A percentile compares a stretch with the other conserved stretches of the same genome.
phyloP scores from a whole-genome alignment of 2,797 vertebrate genomes.

The Schizopygopsis malacanthus region DNA sequence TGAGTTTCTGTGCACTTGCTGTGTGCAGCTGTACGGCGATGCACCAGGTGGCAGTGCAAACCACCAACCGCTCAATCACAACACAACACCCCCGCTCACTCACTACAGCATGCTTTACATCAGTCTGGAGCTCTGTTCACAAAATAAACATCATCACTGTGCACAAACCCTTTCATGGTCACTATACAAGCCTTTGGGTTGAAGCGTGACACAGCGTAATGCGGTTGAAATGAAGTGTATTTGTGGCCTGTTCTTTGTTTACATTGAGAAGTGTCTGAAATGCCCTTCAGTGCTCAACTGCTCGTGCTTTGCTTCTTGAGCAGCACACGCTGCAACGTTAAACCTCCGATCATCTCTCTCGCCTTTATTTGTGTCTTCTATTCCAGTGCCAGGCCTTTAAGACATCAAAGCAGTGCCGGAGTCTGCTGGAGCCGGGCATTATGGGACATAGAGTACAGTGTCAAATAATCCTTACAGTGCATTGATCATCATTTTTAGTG shows the following conservation, averaged over 20 bases:
- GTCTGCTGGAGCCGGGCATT: constrained; percentile 18
- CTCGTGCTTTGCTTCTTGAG: constrained; percentile 14
- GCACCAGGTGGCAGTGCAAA: constrained; percentile 30
- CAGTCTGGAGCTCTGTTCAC: constrained; percentile 3
- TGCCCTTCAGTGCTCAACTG: constrained; percentile 8
- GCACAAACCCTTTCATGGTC: not conserved
- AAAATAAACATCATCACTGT: constrained; percentile 9
- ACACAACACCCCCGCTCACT: constrained; percentile 17
- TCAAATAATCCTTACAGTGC: not conserved
- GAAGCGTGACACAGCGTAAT: not conserved
- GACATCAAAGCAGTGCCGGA: not conserved
- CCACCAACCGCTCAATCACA: not conserved
- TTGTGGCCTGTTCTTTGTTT: constrained; percentile 33
- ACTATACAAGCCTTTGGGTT: not conserved
- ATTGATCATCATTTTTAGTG: not conserved
- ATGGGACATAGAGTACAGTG: constrained; percentile 16
- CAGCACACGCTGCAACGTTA: no score
- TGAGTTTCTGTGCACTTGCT: not conserved
- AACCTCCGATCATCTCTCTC: not conserved
- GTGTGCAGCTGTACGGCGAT: not conserved
- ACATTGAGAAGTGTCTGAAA: constrained; percentile 18
- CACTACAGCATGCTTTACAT: constrained; percentile 14
- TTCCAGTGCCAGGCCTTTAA: constrained; percentile 15
- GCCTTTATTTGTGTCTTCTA: constrained; percentile 10
- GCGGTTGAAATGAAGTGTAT: constrained; percentile 3